These are phyloP conservation scores for Acipenser ruthenus DNA, from an alignment of 2,797 vertebrate species.

Conservation along the genomic window DNA sequence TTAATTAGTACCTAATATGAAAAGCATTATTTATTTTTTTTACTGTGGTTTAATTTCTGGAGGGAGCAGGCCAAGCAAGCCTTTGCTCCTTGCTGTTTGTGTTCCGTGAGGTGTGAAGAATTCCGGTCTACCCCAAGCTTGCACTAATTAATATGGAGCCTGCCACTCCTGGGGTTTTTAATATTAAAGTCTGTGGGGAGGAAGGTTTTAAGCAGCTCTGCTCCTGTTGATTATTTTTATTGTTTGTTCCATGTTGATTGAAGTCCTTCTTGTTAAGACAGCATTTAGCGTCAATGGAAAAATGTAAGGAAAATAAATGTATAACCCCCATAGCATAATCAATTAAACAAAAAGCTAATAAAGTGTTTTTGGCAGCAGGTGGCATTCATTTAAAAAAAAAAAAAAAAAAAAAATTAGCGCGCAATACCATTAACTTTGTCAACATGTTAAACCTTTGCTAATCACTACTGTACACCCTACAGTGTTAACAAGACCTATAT, in stretches of 20 bases:
- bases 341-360: conserved; percentile 13
- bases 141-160: conserved; percentile 76
- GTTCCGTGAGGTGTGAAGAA: conserved; percentile 65
- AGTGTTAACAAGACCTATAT: too few relatives aligned
- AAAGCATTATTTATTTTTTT: conserved; percentile 70
- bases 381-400: background rate
- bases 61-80: conserved; percentile 69
- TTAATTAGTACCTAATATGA: conserved; percentile 80
- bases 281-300: conserved; percentile 20
- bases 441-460: too few relatives aligned
- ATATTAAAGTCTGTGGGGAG: conserved; percentile 62
- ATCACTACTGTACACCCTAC: too few relatives aligned
- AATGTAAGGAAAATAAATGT: conserved; percentile 8
- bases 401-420: background rate
- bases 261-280: conserved; percentile 45
- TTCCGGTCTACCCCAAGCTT: conserved; percentile 62
- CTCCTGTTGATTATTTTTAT: conserved; percentile 46
- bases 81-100: conserved; percentile 68
- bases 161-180: conserved; percentile 57
- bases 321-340: background rate
- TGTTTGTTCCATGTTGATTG: conserved; percentile 58
- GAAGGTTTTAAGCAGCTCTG: conserved; percentile 62
- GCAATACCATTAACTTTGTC: too few relatives aligned
- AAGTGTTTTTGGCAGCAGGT: conserved; percentile 2
- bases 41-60: conserved; percentile 76